These are phyloP conservation scores for Porphyrio hochstetteri DNA, from an alignment of 2,113 vertebrate species.

Conservation along the genomic window DNA sequence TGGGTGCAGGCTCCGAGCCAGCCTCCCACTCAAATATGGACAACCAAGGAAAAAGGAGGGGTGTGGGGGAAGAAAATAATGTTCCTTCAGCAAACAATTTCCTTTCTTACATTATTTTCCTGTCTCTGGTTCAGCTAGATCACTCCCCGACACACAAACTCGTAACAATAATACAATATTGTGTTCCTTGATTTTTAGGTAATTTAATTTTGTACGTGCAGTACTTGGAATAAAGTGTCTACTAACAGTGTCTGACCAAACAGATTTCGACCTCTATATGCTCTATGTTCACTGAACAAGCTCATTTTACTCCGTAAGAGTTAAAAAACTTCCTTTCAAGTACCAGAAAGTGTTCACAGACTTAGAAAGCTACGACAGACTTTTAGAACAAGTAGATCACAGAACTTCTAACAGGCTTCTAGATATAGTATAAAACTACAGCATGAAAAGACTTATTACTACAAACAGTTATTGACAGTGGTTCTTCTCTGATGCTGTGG, in stretches of 20 bases:
- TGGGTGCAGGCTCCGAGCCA: background rate
- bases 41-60: background rate
- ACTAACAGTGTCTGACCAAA: background rate
- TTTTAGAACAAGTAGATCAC: background rate
- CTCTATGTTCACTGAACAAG: slow-evolving; percentile 18
- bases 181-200: background rate
- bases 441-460: background rate
- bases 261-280: background rate
- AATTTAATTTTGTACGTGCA: background rate
- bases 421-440: background rate
- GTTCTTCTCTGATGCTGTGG: background rate
- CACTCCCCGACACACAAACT: background rate
- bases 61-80: too few relatives aligned
- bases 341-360: background rate
- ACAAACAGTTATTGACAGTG: background rate
- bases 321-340: background rate
- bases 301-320: background rate
- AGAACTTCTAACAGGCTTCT: background rate
- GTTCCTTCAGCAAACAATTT: background rate
- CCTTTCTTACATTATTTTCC: background rate
- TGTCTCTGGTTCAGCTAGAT: background rate
- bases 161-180: background rate
- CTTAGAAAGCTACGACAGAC: background rate
- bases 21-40: background rate
- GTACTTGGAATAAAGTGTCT: background rate